Evolutionary conservation across 1,140 invertebrate species (phyloP).

Genomic region (Dysdera silvatica): DNA sequence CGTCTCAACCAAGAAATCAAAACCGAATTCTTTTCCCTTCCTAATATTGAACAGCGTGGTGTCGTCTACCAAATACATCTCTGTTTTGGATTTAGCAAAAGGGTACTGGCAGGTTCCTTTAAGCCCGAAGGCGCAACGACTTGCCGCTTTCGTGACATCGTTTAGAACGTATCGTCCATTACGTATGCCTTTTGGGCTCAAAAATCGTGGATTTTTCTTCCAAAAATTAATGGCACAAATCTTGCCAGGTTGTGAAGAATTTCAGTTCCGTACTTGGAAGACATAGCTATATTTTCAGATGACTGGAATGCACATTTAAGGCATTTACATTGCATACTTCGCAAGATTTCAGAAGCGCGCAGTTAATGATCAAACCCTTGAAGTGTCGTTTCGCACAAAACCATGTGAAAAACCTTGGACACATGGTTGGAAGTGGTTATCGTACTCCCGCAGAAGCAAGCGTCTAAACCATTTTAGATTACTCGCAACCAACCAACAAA

Average conservation of each 20-base stretch:
- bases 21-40: background rate
- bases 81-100: background rate
- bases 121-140: background rate
- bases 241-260: background rate
- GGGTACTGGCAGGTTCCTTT: background rate
- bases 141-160: background rate
- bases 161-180: background rate
- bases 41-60: background rate
- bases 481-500: background rate
- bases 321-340: background rate
- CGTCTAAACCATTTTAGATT: background rate
- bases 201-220: background rate
- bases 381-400: slow-evolving; percentile 3
- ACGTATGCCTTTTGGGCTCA: background rate
- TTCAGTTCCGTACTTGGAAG: background rate
- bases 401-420: background rate
- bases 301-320: background rate
- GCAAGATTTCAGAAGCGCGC: too few species aligned
- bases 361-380: background rate
- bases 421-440: background rate
- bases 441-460: background rate
- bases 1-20: background rate
- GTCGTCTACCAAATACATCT: background rate
- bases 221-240: background rate
- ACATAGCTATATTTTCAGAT: background rate